Evolutionary conservation across 2,797 vertebrate species (phyloP), one percentile per base, ranked within the genome.

Genomic region (Gallinago nigripennis): DNA sequence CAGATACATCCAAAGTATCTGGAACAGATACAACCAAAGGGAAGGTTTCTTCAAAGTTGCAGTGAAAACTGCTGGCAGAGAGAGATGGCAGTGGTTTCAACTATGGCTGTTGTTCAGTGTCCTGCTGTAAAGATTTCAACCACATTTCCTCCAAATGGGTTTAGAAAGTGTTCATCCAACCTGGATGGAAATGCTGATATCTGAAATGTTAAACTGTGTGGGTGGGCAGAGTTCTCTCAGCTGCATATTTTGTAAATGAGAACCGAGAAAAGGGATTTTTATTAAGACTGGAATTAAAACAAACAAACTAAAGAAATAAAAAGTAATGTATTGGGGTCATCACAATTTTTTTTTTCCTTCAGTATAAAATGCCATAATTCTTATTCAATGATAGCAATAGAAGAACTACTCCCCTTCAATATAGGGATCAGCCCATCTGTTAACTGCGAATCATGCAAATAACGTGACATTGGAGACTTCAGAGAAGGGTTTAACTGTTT

Each of bases 371-470:
- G 68, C 85, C 91, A 35, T 88, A 88, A 94, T 96, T 96, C 95
- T 92, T 95, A 96, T 93, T 97, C 97, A 95, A 97, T 94, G 93
- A 93, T 93, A 96, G 89, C 58, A 95, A 95, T 76, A 86, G 85
- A 86, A 85, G 84, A 97, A 94, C 77, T 28, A 23, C 21, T 92
- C 86, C 68, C 84, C 92, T 86, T 96, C 95, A 92, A 80, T 91
- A 96, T 9, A 96, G 79, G 91, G 97, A 96, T 75, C 70, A 96
- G 87, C 76, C 97, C 97, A 98, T 97, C 97, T 97, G 97, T 97
- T 97, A 94, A 78, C 89, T 93, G 88, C 97, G 97, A 97, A 95
- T 98, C 96, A 97, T 84, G 76, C 96, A 97, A 97, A 97, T 95
- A 97, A 93, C 20, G 66, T 82, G 94, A 88, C 82, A 89, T 8